phyloP scores from a whole-genome alignment of 2,797 vertebrate genomes.

The Natrix natrix region DNA sequence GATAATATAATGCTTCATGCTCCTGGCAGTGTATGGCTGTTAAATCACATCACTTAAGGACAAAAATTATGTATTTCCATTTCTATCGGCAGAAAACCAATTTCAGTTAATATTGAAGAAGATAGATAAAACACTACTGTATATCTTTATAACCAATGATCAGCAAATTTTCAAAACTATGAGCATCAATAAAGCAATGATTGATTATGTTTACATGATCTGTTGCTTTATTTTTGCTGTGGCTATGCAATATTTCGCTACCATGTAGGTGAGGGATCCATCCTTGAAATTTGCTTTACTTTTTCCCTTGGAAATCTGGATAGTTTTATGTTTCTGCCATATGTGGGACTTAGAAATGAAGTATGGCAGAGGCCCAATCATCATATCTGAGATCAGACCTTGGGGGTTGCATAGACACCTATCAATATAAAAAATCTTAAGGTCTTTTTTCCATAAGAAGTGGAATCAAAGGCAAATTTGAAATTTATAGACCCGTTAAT shows the following conservation, averaged over 20 bases:
- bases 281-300: not conserved
- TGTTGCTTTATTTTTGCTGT: not conserved
- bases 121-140: not conserved
- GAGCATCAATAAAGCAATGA: not conserved
- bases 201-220: not conserved
- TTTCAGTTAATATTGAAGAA: not conserved
- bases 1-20: not conserved
- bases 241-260: not conserved
- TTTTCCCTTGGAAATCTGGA: not conserved
- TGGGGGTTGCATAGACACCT: not conserved
- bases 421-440: not conserved
- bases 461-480: not conserved
- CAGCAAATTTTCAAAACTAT: not conserved
- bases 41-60: not conserved
- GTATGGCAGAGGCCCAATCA: not conserved
- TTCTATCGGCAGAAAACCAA: not conserved
- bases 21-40: not conserved
- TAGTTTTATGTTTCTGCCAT: not conserved
- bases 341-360: not conserved
- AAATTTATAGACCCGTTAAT: not conserved
- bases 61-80: not conserved
- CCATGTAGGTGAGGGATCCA: not conserved
- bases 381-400: not conserved
- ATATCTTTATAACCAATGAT: not conserved
- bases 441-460: not conserved